Conservation (phyloP, 2,797 vertebrate genomes). For the Ctenopoma multispine region DNA sequence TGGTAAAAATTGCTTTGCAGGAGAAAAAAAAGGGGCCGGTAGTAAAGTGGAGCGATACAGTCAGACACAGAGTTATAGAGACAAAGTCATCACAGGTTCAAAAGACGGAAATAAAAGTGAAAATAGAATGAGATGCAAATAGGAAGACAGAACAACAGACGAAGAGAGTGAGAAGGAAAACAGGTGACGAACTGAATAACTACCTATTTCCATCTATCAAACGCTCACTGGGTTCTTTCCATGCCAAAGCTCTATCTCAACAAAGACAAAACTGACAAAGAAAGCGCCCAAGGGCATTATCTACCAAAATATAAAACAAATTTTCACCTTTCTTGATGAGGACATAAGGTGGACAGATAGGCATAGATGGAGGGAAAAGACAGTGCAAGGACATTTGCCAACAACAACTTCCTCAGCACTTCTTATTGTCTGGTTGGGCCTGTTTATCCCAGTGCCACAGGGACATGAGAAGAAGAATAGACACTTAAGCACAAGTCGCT, state of each 20-base stretch:
- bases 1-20: conserved; percentile 30
- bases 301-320: conserved; percentile 6
- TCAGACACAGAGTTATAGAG: conserved; percentile 28
- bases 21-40: conserved; percentile 7
- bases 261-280: background rate
- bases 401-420: conserved; percentile 7
- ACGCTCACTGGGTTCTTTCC: background rate
- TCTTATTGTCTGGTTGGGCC: too few relatives aligned
- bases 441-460: too few relatives aligned
- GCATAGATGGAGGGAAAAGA: conserved; percentile 1
- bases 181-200: conserved; percentile 19
- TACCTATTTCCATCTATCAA: conserved; percentile 33
- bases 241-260: conserved; percentile 7
- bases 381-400: conserved; percentile 33
- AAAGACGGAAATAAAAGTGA: conserved; percentile 27
- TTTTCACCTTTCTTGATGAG: conserved; percentile 7
- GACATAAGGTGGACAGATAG: background rate
- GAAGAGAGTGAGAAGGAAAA: conserved; percentile 32
- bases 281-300: background rate
- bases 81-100: conserved; percentile 38
- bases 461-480: background rate
- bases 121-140: conserved; percentile 57
- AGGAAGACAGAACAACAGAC: conserved; percentile 19
- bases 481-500: background rate
- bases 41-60: conserved; percentile 18